These are phyloP conservation scores for Hipparchia sbordonii DNA, from an alignment of 2,888 invertebrate genomes.

Conservation along the genomic window DNA sequence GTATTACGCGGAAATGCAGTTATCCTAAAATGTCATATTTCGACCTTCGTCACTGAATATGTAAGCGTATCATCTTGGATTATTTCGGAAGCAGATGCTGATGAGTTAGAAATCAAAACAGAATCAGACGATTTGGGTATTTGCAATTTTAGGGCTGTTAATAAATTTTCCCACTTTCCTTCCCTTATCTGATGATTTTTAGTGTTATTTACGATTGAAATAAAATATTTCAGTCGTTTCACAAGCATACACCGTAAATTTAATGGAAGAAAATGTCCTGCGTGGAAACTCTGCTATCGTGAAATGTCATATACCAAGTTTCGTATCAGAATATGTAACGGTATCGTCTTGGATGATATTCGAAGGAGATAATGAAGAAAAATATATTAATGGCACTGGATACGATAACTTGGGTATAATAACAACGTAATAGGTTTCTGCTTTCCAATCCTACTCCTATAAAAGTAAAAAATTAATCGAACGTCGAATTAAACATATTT, in stretches of 20 bases:
- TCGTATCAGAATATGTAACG: conserved; percentile 94
- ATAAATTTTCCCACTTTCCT: conserved; percentile 39
- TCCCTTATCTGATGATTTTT: conserved; percentile 33
- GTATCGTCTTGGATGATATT: conserved; percentile 94
- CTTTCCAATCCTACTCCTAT: conserved; percentile 37
- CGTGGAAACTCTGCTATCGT: conserved; percentile 94
- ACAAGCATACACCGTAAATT: conserved; percentile 93
- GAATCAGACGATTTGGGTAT: conserved; percentile 72
- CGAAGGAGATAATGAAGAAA: conserved; percentile 84
- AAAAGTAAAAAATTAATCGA: neutral
- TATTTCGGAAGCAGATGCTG: conserved; percentile 86
- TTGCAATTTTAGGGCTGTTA: conserved; percentile 34
- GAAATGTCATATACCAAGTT: conserved; percentile 96
- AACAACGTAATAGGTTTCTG: conserved; percentile 22
- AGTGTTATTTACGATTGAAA: conserved; percentile 18
- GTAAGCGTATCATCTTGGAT: conserved; percentile 94
- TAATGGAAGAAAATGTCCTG: conserved; percentile 96
- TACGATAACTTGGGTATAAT: conserved; percentile 64
- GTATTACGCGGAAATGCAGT: conserved; percentile 94
- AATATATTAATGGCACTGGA: conserved; percentile 68
- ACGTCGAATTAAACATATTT: conserved; percentile 37
- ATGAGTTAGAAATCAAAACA: conserved; percentile 76
- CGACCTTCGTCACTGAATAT: conserved; percentile 95
- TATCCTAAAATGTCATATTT: conserved; percentile 95
- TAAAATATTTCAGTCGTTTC: conserved; percentile 89